Evolutionary conservation across 2,888 invertebrate species (phyloP).

Genomic region (Chirona hameri): DNA sequence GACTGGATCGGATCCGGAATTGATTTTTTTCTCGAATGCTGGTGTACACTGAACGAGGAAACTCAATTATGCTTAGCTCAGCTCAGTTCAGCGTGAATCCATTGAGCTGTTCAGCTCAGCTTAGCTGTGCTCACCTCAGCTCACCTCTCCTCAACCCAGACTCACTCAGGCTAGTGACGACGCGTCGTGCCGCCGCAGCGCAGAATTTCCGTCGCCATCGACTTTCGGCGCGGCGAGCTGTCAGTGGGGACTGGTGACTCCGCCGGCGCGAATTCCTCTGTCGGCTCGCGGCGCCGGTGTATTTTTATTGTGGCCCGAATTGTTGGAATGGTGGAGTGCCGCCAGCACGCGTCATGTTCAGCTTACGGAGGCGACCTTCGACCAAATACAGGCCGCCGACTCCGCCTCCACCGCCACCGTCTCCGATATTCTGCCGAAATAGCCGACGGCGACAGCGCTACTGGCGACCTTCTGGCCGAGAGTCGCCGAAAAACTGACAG

Average conservation of each 20-base stretch:
- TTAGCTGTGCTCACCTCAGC: no score
- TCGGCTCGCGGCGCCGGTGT: background rate
- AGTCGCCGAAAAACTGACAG: no score
- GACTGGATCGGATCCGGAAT: no score
- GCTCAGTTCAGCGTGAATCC: no score
- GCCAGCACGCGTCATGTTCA: background rate
- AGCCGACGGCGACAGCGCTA: background rate
- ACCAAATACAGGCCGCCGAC: background rate
- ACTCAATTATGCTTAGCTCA: no score
- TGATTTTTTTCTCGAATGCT: no score
- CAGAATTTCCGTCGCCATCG: background rate
- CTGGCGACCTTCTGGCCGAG: background rate
- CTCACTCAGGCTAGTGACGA: no score
- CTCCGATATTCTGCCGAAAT: no score
- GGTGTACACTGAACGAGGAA: no score
- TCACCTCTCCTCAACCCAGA: no score
- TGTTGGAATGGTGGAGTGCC: background rate
- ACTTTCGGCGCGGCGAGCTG: background rate
- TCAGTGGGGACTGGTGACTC: background rate
- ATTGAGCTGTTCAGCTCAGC: no score
- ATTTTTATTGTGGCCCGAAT: background rate
- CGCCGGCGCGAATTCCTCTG: background rate
- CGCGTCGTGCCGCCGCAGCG: background rate
- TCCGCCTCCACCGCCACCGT: background rate
- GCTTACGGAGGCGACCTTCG: background rate